Base-by-base conservation (phyloP, 2,888 invertebrate species). In the Heliothis peltigera region DNA sequence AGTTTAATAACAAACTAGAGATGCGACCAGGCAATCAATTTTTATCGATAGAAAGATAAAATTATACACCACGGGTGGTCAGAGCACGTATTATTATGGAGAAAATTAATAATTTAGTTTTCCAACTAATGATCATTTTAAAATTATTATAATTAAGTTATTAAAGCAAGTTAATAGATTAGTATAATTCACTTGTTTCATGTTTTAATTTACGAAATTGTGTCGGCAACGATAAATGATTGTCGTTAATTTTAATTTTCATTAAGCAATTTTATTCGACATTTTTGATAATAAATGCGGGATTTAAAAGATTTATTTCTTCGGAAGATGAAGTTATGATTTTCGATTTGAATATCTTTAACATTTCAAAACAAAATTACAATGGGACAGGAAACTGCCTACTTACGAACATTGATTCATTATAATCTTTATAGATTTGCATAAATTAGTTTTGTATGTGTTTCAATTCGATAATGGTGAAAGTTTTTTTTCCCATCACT, bases 1-100 rank as follows among this genome's bases (percentile, higher is more conserved):
- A 88, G 86, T 85, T 88, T 89, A 89, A 89, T 89, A 90, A 88
- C 85, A 85, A 85, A 84, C 79, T 77, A 70, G 69, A 74, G 79
- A 73, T 78, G 83, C 86, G 84, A 87, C 85, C 79, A 85, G 84
- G 85, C 86, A 86, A 92, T 92, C 88, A 91, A 89, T 89, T 92
- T 92, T 89, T 91, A 90, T 91, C 82, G 87, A 83, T 82, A 85
- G 84, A 83, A 85, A 86, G 84, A 61, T 80, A 83, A 84, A 85
- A 86, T 86, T 84, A 79, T 72, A 69, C 81, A 77, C 91, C 83
- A 83, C 89, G 91, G 92, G 92, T 91, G 91, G 92, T 87, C 72
- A 52, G 22, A 49, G 4, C 15, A 42, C 21, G 51, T 72, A 72
- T 59, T 64, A 51, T 35, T 49, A 39, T 39, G 0, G 15, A 28